Evolutionary conservation across 2,113 vertebrate species (phyloP), one percentile per base, ranked within the genome.

Genomic region (Vicugna pacos): DNA sequence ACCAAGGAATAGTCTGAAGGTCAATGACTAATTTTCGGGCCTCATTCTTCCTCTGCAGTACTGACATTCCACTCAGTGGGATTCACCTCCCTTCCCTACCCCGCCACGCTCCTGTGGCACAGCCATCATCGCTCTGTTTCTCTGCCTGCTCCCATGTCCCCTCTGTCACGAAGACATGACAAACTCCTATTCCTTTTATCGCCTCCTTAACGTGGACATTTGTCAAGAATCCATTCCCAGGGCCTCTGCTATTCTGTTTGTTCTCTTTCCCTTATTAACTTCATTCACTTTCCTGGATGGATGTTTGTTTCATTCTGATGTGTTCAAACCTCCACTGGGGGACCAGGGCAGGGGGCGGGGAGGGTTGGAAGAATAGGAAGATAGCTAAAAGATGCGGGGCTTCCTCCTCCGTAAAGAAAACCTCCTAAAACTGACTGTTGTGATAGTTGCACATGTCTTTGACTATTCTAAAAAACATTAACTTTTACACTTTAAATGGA

Each of bases 191-290:
- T 81, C 54, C 14, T 70, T 54, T 50, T 9, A 24, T 2, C 65
- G 26, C 20, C 56, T 94, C 30, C 87, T 77, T 30, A 67, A 58
- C 8, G 30, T 8, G 54, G 42, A n/a, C 15, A 1, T 65, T 14
- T 48, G 58, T 82, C 48, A 60, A 35, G 8, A 60, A n/a, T 77
- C 70, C 73, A n/a, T 65, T 91, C 76, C 35, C n/a, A 77, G 22
- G 15, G 24, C 1, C 52, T 89, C 30, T 30, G 22, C 32, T 85
- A 6, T 28, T 76, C 35, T 69, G 17, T 65, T 81, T 32, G 64
- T 85, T 67, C 30, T 91, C 15, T 88, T 92, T 56, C 48, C 42
- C 26, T 70, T 84, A 9, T 91, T 81, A 58, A 82, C 93, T 91
- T 64, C 24, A 35, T 35, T 32, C 11, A 28, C 3, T 79, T 15